Evolutionary conservation across 2,797 vertebrate genomes (phyloP).

Genomic region (Lithobates sylvaticus): DNA sequence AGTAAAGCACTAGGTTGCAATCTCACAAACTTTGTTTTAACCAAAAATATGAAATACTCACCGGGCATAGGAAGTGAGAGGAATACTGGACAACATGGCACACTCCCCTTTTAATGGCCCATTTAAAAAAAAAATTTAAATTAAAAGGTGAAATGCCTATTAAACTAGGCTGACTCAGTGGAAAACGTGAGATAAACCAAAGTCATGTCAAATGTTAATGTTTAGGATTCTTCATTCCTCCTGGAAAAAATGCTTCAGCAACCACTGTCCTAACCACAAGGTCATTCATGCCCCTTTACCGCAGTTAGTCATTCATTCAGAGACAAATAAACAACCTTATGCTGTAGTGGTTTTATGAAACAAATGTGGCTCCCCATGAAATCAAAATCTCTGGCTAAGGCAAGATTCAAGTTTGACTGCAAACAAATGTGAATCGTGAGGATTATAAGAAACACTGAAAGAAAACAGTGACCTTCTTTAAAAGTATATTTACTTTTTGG

Average conservation of each 20-base stretch:
- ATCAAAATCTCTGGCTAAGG: too few species aligned
- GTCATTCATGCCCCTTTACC: conserved; percentile 25
- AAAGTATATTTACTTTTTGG: too few species aligned
- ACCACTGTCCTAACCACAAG: conserved; percentile 45
- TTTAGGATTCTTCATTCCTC: not conserved
- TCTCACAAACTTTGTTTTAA: too few species aligned
- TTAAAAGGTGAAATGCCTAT: conserved; percentile 1
- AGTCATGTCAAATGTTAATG: conserved; percentile 17
- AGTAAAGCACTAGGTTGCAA: too few species aligned
- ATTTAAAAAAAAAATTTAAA: too few species aligned
- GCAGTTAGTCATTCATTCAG: conserved; percentile 40
- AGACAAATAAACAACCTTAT: conserved; percentile 46
- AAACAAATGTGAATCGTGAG: conserved; percentile 2
- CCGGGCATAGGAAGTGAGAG: not conserved
- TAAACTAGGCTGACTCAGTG: not conserved
- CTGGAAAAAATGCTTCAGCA: conserved; percentile 36
- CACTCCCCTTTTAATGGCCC: not conserved
- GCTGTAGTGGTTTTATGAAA: conserved; percentile 26
- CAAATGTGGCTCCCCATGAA: conserved; percentile 25
- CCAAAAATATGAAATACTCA: too few species aligned
- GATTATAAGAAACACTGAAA: not conserved
- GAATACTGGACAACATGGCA: not conserved
- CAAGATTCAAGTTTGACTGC: too few species aligned
- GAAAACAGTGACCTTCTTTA: not conserved
- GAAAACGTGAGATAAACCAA: conserved; percentile 14